Percentiles rank a stretch among this genome's conserved stretches.
Conservation (phyloP, 2,113 vertebrate genomes). For the Elephantulus edwardii region DNA sequence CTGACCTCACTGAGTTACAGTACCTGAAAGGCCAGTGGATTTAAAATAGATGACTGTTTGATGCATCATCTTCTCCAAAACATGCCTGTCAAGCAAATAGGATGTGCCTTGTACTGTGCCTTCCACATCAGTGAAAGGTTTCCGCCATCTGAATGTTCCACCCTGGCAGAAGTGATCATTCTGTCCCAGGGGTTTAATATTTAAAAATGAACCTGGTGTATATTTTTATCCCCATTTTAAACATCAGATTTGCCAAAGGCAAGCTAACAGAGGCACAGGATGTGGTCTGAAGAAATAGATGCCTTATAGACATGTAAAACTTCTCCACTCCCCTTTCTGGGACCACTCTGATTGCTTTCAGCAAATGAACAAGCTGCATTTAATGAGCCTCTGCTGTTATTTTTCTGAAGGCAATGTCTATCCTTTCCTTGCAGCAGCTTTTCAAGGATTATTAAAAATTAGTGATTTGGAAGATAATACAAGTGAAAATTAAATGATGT, state of each 20-base stretch:
- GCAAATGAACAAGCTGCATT: not conserved
- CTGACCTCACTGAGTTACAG: not conserved
- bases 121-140: not conserved
- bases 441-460: constrained; percentile 24
- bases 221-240: not conserved
- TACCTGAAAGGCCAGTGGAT: not conserved
- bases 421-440: not conserved
- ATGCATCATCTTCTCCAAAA: not conserved
- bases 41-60: not conserved
- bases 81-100: not conserved
- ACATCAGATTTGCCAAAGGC: not conserved
- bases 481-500: constrained; percentile 40
- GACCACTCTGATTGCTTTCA: not conserved
- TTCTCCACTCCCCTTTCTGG: not conserved
- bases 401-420: constrained; percentile 26
- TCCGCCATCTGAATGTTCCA: not conserved
- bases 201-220: constrained; percentile 5
- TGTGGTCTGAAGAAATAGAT: not conserved
- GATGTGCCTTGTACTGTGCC: not conserved
- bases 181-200: not conserved
- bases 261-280: not conserved
- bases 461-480: not conserved
- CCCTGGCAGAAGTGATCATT: not conserved
- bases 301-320: not conserved
- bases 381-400: not conserved